Evolutionary conservation across 2,797 vertebrate species (phyloP).

Genomic region (Iguana delicatissima): DNA sequence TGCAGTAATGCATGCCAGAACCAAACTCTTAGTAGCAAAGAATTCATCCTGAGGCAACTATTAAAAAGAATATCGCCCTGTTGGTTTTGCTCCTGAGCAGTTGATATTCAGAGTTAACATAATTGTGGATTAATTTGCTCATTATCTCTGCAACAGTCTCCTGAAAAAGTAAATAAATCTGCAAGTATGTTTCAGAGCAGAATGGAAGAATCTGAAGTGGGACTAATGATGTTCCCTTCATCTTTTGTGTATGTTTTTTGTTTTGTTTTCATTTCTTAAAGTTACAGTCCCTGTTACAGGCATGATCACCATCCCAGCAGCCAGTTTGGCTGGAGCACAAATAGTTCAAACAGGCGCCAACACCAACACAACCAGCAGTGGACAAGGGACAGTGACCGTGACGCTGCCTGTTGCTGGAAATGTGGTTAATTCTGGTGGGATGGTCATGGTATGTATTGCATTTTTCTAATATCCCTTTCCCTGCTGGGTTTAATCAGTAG

Average conservation of each 20-base stretch:
- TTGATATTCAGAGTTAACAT: not conserved
- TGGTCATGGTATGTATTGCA: slow-evolving; percentile 94
- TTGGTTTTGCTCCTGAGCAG: not conserved
- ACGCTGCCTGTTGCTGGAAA: slow-evolving; percentile 96
- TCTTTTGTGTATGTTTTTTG: slow-evolving; percentile 72
- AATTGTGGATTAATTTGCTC: not conserved
- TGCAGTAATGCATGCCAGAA: not conserved
- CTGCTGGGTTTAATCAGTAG: not conserved
- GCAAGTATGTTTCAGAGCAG: slow-evolving; percentile 55
- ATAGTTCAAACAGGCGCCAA: slow-evolving; percentile 95
- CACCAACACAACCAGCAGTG: slow-evolving; percentile 95
- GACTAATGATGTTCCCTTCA: slow-evolving; percentile 82
- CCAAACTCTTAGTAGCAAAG: not conserved
- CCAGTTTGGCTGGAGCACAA: slow-evolving; percentile 96
- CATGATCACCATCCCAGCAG: slow-evolving; percentile 99
- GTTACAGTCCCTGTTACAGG: slow-evolving; percentile 91
- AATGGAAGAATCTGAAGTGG: slow-evolving; percentile 74
- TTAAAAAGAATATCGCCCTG: not conserved
- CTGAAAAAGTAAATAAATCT: not conserved
- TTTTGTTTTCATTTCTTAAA: slow-evolving; percentile 81
- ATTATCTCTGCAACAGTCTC: not conserved
- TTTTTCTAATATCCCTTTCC: not conserved
- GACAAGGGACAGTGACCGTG: slow-evolving; percentile 97
- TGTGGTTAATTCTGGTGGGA: slow-evolving; percentile 97
- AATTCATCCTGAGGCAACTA: not conserved